These are phyloP conservation scores for Oncorhynchus gorbuscha DNA, from an alignment of 2,113 vertebrate species.

Conservation along the genomic window DNA sequence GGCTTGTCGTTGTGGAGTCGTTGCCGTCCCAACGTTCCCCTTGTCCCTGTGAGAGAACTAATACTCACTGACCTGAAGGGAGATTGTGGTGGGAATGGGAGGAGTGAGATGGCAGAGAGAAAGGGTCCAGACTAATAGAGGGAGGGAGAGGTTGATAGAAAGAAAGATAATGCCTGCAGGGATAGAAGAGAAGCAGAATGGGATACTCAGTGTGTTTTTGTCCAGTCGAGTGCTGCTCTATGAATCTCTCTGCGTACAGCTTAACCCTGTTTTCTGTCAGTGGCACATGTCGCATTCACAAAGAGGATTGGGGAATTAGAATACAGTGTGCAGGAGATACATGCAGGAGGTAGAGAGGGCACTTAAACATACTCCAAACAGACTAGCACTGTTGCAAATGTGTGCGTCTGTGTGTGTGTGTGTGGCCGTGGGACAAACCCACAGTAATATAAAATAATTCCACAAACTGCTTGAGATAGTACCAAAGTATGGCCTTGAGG, in stretches of 20 bases:
- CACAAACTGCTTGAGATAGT: not conserved
- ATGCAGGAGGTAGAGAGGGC: not conserved
- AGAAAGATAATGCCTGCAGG: slow-evolving; percentile 27
- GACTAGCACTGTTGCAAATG: slow-evolving; percentile 1
- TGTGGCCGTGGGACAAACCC: slow-evolving; percentile 5
- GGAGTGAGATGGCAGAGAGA: slow-evolving; percentile 1
- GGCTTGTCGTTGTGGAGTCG: slow-evolving; percentile 29
- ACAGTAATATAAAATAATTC: not conserved
- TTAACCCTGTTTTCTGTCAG: slow-evolving; percentile 60
- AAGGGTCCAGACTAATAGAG: not conserved
- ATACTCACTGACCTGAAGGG: slow-evolving; percentile 14
- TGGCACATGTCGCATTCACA: slow-evolving; percentile 52
- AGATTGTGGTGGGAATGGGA: slow-evolving; percentile 6
- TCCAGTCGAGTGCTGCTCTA: slow-evolving; percentile 56
- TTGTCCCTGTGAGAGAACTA: slow-evolving; percentile 17
- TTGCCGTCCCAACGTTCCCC: slow-evolving; percentile 20
- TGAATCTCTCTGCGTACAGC: slow-evolving; percentile 28
- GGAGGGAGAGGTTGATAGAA: not conserved
- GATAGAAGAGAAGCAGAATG: slow-evolving; percentile 40
- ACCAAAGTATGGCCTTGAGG: not conserved
- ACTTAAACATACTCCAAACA: not conserved
- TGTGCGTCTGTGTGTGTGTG: not conserved
- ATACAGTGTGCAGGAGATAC: slow-evolving; percentile 16
- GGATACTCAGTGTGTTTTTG: slow-evolving; percentile 20
- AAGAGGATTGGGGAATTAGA: slow-evolving; percentile 75